A percentile compares a stretch with the other conserved stretches of the same genome.
Evolutionary conservation across 2,797 vertebrate genomes (phyloP).

Genomic region (Megaceryle alcyon): DNA sequence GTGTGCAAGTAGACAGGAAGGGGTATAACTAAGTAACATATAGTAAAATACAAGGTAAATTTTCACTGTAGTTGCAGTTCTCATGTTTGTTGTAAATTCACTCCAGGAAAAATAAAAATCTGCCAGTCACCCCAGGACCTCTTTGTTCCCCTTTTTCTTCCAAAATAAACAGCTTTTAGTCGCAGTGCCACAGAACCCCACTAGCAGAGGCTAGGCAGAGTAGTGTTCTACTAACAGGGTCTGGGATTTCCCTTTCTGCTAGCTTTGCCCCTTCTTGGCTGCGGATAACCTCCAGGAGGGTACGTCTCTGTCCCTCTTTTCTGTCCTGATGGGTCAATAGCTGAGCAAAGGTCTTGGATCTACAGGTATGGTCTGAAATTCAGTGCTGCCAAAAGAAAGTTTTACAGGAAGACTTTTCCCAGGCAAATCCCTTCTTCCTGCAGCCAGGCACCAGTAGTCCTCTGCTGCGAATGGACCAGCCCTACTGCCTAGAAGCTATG

Average conservation of each 20-base stretch:
- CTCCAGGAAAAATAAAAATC: background rate
- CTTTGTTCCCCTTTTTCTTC: background rate
- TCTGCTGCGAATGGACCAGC: fast-evolving
- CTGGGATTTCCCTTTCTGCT: background rate
- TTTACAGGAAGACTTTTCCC: background rate
- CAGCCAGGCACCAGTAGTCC: fast-evolving
- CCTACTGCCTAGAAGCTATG: background rate
- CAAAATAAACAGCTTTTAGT: background rate
- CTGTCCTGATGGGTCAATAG: background rate
- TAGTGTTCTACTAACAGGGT: fast-evolving
- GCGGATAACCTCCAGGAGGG: background rate
- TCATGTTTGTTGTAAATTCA: background rate
- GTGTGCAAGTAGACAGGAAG: conserved; percentile 49
- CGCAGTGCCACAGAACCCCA: background rate
- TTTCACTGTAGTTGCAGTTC: background rate
- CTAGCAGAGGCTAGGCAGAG: background rate
- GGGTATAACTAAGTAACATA: background rate
- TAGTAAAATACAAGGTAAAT: background rate
- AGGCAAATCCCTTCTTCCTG: background rate
- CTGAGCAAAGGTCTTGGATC: background rate
- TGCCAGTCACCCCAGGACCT: background rate
- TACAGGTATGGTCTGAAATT: background rate
- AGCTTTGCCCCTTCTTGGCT: background rate
- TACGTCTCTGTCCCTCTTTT: background rate
- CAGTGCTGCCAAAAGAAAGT: background rate